Evolutionary conservation across 2,888 invertebrate species (phyloP), one percentile per base, ranked within the genome.

Genomic region (Dasypogon diadema): DNA sequence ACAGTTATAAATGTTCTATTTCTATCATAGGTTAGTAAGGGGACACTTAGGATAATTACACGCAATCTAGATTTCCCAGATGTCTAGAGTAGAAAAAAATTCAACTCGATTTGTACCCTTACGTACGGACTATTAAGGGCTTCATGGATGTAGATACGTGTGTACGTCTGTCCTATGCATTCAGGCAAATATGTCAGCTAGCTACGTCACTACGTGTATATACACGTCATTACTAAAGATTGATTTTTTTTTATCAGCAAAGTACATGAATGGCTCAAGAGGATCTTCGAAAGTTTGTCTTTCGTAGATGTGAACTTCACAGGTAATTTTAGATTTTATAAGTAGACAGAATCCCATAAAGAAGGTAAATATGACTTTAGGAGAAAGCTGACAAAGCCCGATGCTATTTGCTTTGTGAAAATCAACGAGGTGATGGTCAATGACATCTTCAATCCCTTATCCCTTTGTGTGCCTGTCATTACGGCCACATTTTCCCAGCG

Each of bases 61-160:
- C 48, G 65, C 46, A 65, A 65, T 65, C 65, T 65, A 46, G 65
- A 65, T 65, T 65, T 65, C 24, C 46, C 65, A 65, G 46, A 65
- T 65, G 65, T 48, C 65, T 65, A 65, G 24, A 46, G 65, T 21
- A 22, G 48, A 65, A 65, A 65, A 65, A 65, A 24, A 34, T 48
- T 65, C 65, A 46, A 65, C 65, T 65, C 22, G 65, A 65, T 65
- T 65, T 48, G 18, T 46, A 65, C 21, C 18, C 24, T 37, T n/a
- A n/a, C n/a, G n/a, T n/a, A n/a, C 63, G 22, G 18, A 21, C 42
- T 63, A 63, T 63, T 63, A 14, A 21, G 65, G 22, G 18, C 46
- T 21, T 8, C 51, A 2, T 51, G 51, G 16, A 51, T 65, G 18
- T 51, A 21, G 51, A 51, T 65, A 48, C 22, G 65, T 65, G 24